Conservation (phyloP, 2,888 invertebrate genomes). For the Thelaira solivaga region DNA sequence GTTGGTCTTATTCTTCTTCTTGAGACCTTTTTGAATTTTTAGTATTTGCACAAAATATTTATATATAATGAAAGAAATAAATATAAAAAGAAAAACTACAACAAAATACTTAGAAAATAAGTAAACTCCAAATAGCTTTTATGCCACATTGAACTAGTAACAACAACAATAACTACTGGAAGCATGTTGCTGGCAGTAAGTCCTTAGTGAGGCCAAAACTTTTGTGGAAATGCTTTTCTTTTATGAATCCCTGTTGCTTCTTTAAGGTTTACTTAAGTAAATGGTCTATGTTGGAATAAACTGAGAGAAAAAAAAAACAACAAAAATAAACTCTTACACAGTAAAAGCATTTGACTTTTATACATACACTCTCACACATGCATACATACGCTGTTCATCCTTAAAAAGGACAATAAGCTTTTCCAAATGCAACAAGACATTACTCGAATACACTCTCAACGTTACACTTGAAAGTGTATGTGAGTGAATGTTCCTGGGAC, state of each 20-base stretch:
- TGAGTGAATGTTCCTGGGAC: neutral
- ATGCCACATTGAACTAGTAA: constrained; percentile 53
- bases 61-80: constrained; percentile 43
- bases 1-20: constrained; percentile 10
- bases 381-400: too few species aligned
- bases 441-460: constrained; percentile 27
- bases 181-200: constrained; percentile 12
- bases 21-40: constrained; percentile 45
- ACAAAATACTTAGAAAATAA: constrained; percentile 33
- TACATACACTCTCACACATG: constrained; percentile 9
- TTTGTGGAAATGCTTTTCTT: constrained; percentile 19
- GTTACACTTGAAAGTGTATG: neutral
- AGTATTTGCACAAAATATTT: constrained; percentile 55
- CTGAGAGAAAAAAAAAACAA: too few species aligned
- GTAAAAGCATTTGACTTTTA: constrained; percentile 18
- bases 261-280: constrained; percentile 73
- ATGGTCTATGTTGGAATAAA: constrained; percentile 65
- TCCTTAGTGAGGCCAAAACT: constrained; percentile 34
- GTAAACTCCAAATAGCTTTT: constrained; percentile 62
- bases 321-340: constrained; percentile 9
- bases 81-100: too few species aligned
- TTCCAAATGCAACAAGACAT: constrained; percentile 53
- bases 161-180: constrained; percentile 14
- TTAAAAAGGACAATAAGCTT: constrained; percentile 56
- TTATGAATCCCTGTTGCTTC: constrained; percentile 64